These are phyloP conservation scores for Tholera decimalis DNA, from an alignment of 2,888 invertebrate genomes.

Conservation along the genomic window DNA sequence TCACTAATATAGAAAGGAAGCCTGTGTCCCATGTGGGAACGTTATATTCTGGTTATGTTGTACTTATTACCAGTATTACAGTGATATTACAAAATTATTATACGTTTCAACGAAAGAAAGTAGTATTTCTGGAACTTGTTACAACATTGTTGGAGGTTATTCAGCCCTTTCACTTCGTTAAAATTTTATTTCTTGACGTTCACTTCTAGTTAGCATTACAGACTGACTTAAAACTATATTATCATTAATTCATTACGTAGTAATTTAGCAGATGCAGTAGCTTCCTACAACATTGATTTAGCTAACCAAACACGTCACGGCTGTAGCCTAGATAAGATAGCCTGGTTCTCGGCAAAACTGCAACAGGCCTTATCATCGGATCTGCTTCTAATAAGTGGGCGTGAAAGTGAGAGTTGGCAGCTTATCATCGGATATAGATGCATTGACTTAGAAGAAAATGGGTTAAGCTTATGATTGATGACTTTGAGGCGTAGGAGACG, in stretches of 20 bases:
- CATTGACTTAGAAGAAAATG: constrained; percentile 26
- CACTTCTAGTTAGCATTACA: neutral
- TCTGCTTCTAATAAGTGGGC: constrained; percentile 33
- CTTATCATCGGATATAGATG: constrained; percentile 29
- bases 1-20: too few relatives aligned
- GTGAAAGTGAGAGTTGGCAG: constrained; percentile 36
- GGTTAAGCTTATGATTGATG: constrained; percentile 22
- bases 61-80: neutral
- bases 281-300: constrained; percentile 55
- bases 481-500: neutral
- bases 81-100: neutral
- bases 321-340: constrained; percentile 57
- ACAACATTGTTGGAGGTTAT: neutral
- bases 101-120: neutral
- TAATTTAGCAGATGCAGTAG: constrained; percentile 42
- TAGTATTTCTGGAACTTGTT: neutral
- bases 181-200: neutral
- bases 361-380: constrained; percentile 37
- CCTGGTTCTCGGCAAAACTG: constrained; percentile 46
- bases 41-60: too few relatives aligned
- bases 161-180: neutral
- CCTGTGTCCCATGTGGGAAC: too few relatives aligned
- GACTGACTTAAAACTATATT: neutral
- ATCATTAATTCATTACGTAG: too few relatives aligned
- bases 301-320: constrained; percentile 54